Conservation (phyloP, 2,888 invertebrate genomes). For the Lymantria dispar region DNA sequence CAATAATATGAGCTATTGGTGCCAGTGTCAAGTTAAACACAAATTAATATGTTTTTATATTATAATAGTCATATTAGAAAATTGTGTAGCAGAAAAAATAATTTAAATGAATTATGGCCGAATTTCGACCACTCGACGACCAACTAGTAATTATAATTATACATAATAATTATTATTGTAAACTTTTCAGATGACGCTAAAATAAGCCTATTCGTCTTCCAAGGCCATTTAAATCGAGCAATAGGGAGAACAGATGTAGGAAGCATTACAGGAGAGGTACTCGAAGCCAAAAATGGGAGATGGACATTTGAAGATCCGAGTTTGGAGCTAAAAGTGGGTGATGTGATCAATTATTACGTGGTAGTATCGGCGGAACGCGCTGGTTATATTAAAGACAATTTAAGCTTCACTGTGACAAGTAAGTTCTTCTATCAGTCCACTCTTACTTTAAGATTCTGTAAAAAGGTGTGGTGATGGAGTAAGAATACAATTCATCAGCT, state of each 20-base stretch:
- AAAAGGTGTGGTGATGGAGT: background rate
- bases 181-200: constrained; percentile 72
- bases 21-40: too few species aligned
- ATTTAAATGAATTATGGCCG: too few species aligned
- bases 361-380: constrained; percentile 76
- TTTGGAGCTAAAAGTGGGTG: constrained; percentile 70
- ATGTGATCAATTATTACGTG: constrained; percentile 84
- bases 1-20: too few species aligned
- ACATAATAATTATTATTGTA: too few species aligned
- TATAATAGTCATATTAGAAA: too few species aligned
- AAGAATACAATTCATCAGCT: too few species aligned
- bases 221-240: constrained; percentile 83
- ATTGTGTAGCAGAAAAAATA: too few species aligned
- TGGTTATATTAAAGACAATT: constrained; percentile 69
- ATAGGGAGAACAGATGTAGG: constrained; percentile 78
- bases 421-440: constrained; percentile 8
- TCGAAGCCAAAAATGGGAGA: constrained; percentile 56
- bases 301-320: constrained; percentile 79
- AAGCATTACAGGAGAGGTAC: constrained; percentile 72
- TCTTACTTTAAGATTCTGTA: background rate
- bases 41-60: too few species aligned
- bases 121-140: too few species aligned
- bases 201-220: constrained; percentile 83
- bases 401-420: constrained; percentile 66
- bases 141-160: too few species aligned